A percentile compares a stretch with the other conserved stretches of the same genome.
Conservation (phyloP, 1,140 invertebrate species). For the Saccostrea echinata region DNA sequence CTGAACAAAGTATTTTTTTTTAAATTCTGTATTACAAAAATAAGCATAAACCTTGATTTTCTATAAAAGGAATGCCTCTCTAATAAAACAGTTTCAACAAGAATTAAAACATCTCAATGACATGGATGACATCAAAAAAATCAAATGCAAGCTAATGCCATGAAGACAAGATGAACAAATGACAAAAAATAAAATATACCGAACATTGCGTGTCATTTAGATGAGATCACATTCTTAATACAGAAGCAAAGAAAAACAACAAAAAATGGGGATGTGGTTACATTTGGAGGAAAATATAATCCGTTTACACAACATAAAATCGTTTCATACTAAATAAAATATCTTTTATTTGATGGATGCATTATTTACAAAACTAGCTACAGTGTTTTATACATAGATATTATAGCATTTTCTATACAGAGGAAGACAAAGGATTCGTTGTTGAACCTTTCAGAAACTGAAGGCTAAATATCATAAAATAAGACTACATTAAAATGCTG, state of each 20-base stretch:
- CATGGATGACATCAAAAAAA: neutral
- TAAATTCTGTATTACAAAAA: constrained; percentile 11
- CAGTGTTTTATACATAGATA: neutral
- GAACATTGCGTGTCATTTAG: neutral
- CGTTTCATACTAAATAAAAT: neutral
- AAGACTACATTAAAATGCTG: neutral
- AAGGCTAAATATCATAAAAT: neutral
- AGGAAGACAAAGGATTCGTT: constrained; percentile 22
- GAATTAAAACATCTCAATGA: neutral
- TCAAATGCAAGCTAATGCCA: neutral
- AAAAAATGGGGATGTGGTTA: neutral
- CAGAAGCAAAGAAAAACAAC: neutral
- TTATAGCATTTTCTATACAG: neutral
- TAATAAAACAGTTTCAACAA: neutral
- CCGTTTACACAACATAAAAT: neutral
- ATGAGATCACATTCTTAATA: constrained; percentile 14
- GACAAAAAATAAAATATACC: neutral
- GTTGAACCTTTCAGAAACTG: neutral
- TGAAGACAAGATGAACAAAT: neutral
- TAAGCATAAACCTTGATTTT: neutral
- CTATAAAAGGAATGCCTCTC: constrained; percentile 3
- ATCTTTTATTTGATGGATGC: neutral
- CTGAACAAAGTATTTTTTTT: neutral
- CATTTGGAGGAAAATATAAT: neutral
- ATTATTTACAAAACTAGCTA: too few relatives aligned